Base-by-base conservation (phyloP, 2,113 vertebrate species). In the Chiloscyllium plagiosum region DNA sequence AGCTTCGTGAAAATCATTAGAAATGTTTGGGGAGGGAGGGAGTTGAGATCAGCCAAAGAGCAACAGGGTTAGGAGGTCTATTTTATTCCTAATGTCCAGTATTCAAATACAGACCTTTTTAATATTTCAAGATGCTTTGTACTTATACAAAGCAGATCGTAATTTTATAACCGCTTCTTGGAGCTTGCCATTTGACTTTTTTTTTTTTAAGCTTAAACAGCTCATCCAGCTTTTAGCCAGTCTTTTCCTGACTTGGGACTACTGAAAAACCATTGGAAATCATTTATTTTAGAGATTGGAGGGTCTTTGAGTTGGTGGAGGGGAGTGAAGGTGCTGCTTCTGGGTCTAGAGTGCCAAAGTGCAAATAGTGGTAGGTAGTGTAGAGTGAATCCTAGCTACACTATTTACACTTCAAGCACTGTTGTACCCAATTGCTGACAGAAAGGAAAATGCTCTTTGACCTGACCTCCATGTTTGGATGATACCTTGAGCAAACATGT, bases 361-460 rank as follows among this genome's bases (percentile, higher is more conserved):
- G 96, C 96, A 96, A 78, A 96, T 96, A 96, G 96, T 96, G 96
- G 90, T 96, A 96, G 96, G 76, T 96, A 94, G 96, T 94, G 66
- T 47, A 33, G 70, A 87, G 76, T 96, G 13, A 70, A 90, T 96
- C 85, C 86, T 94, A 96, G 96, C 96, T 96, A 96, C 96, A 93
- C 96, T 96, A 96, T 96, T 96, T 96, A 96, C 96, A 96, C 96
- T 96, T 96, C 90, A 93, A 96, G 90, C 96, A 96, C 96, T 96
- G 90, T 72, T 87, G 85, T 65, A 66, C 72, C 96, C 26, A 68
- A 33, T 65, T 76, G 50, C 90, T 42, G 42, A 50, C 42, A 19
- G 80, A 26, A 5, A 61, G 33, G 19, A 80, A 61, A 66, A 42
- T 95, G 42, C 61, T 13, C 15, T 42, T 65, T 68, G 37, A 65